Base-by-base conservation (phyloP, 2,888 invertebrate species). In the Patella ulyssiponensis region DNA sequence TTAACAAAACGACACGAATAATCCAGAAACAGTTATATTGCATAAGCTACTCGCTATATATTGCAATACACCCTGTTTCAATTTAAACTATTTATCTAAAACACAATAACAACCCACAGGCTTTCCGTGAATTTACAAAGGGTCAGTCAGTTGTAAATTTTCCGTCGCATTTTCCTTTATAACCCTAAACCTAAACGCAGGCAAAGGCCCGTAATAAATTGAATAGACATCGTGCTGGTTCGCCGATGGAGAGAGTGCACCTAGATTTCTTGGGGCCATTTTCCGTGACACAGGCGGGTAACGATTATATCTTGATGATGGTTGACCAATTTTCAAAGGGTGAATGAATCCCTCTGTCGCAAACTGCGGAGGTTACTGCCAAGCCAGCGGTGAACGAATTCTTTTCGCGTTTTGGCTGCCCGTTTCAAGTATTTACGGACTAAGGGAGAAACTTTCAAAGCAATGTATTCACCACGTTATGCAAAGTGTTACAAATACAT, bases 321-420 rank as follows among this genome's bases (percentile, higher is more conserved):
- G 20, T 17, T 58, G 58, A 58, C 20, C 58, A 58, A 20, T 58
- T 79, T 69, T 71, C 77, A 3, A 79, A 77, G 52, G 9, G 75
- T 11, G 79, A 80, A 58, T 77, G 75, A 20, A 73, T 56, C 23
- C 71, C 80, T 27, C 52, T 80, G 1, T 71, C 56, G 15, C 78
- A 82, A 27, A 64, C 33, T 56, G 80, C 82, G 3, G 69, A 76
- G 20, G 17, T 69, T 3, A 71, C 77, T 17, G 80, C 79, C 11
- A 17, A 77, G 17, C 71, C 54, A 12, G 27, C 76, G n/a, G 58
- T 78, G 9, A 53, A 69, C 14, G 44, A 69, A 7, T 74, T 79
- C 20, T 64, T 82, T 51, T 52, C 58, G 15, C 69, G 69, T n/a
- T 83, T 81, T 74, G 83, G 82, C 1, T 77, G 80, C n/a, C 82